Conservation (phyloP, 2,888 invertebrate genomes). For the Argyresthia albistria region DNA sequence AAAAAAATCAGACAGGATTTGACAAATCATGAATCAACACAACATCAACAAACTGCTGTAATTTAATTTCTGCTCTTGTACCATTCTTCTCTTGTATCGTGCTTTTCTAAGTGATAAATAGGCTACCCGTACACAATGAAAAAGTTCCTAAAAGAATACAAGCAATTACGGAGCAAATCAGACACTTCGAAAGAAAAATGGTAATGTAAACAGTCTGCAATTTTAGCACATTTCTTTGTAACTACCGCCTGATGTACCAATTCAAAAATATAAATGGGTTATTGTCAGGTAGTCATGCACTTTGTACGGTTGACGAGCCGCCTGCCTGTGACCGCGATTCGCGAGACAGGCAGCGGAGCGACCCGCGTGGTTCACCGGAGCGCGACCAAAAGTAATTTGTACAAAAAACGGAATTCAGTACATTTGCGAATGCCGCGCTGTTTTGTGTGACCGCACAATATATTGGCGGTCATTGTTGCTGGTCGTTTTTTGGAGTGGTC, state of each 20-base stretch:
- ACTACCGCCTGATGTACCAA: slow-evolving; percentile 23
- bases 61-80: too few species aligned
- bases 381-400: slow-evolving; percentile 69
- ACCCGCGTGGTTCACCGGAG: slow-evolving; percentile 54
- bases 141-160: slow-evolving; percentile 58
- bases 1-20: too few species aligned
- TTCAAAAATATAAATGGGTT: slow-evolving; percentile 3
- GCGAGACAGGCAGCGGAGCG: slow-evolving; percentile 17
- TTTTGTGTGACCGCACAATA: slow-evolving; percentile 70
- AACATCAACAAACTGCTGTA: too few species aligned
- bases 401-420: slow-evolving; percentile 69
- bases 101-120: too few species aligned
- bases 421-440: slow-evolving; percentile 63
- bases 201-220: slow-evolving; percentile 20
- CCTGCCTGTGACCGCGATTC: slow-evolving; percentile 26
- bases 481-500: slow-evolving; percentile 51
- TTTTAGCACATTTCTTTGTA: slow-evolving; percentile 17
- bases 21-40: too few species aligned
- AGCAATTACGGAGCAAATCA: slow-evolving; percentile 34
- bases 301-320: slow-evolving; percentile 26
- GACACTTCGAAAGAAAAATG: slow-evolving; percentile 22
- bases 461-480: slow-evolving; percentile 65
- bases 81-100: too few species aligned
- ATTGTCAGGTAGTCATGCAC: slow-evolving; percentile 7
- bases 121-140: slow-evolving; percentile 27